Percentiles rank a stretch among this genome's conserved stretches.
These are phyloP conservation scores for Eunapius fragilis DNA, from an alignment of 37 sponge, comb jelly and placozoan species.

Conservation along the genomic window DNA sequence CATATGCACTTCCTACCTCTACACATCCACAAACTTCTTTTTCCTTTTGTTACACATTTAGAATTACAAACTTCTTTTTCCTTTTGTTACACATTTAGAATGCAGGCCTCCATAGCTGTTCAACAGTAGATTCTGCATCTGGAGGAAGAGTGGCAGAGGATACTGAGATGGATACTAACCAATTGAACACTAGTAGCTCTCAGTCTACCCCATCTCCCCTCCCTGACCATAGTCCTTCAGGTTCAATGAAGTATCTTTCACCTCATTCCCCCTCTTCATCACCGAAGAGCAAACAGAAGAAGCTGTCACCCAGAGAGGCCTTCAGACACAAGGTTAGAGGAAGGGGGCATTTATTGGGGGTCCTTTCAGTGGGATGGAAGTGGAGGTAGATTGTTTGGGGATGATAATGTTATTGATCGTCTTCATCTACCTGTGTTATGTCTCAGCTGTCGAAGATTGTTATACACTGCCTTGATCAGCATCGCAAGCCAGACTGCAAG, in stretches of 20 bases:
- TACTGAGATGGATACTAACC: background rate
- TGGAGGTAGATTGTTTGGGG: background rate
- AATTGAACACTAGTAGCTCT: background rate
- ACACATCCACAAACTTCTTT: background rate
- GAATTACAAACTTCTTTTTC: background rate
- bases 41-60: too few species aligned
- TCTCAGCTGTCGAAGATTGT: constrained; percentile 84
- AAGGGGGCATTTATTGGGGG: background rate
- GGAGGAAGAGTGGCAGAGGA: background rate
- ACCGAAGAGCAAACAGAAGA: constrained; percentile 24
- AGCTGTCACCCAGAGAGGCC: constrained; percentile 27
- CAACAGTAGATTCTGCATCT: background rate
- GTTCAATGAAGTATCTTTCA: background rate
- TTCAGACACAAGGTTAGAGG: constrained; percentile 46
- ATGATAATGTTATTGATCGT: background rate
- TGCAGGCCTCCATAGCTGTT: background rate
- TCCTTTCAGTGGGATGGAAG: background rate
- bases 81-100: background rate
- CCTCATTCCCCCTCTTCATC: background rate
- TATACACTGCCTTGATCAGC: constrained; percentile 78
- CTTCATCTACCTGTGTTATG: background rate
- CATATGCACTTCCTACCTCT: too few species aligned
- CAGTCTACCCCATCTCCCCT: constrained; percentile 6
- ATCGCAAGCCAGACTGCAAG: constrained; percentile 94
- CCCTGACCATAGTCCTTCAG: background rate